Evolutionary conservation across 2,888 invertebrate genomes (phyloP), one percentile per base, ranked within the genome.

Genomic region (Leptinotarsa rubiginosa): DNA sequence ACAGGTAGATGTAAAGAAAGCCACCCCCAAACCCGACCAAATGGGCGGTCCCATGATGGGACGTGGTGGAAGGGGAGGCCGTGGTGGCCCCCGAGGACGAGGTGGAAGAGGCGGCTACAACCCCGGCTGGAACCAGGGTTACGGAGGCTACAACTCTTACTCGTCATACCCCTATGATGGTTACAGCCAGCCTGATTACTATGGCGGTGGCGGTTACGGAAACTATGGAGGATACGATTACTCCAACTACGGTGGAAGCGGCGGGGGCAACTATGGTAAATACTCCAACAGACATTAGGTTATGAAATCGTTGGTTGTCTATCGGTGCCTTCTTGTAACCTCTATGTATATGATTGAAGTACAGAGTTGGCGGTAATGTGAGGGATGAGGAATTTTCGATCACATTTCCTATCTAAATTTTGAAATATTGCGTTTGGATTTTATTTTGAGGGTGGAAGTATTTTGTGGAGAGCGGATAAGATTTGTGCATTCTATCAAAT

Each of bases 1-100:
- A 74, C 86, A 94, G 94, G 95, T 97, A 75, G 97, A 98, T 88
- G 97, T 98, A 54, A 97, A 97, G 89, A 95, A 96, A 86, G 97
- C 97, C 65, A 97, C 97, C 70, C 97, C 97, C 15, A 96, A 96
- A 88, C 95, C 95, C 3, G 95, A 96, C 82, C 92, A 92, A 77
- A 92, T 92, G 91, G 82, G 81, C 16, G 79, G 78, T 18, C 79
- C 91, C 90, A 77, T 77, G 75, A 80, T 82, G 77, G 79, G 81
- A 77, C 91, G 92, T 65, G 92, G 92, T 22, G 90, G 92, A 66
- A 93, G 94, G 20, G 93, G 93, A 84, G 90, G 92, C 49, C 90
- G 91, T 62, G 92, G 93, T 31, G 91, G 92, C 47, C 89, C 93
- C 13, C 93, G 94, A 50, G 91, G 91, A 66, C 92, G 94, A 69